These are phyloP conservation scores for Mobula birostris DNA, from an alignment of 2,113 vertebrate species.

Conservation along the genomic window DNA sequence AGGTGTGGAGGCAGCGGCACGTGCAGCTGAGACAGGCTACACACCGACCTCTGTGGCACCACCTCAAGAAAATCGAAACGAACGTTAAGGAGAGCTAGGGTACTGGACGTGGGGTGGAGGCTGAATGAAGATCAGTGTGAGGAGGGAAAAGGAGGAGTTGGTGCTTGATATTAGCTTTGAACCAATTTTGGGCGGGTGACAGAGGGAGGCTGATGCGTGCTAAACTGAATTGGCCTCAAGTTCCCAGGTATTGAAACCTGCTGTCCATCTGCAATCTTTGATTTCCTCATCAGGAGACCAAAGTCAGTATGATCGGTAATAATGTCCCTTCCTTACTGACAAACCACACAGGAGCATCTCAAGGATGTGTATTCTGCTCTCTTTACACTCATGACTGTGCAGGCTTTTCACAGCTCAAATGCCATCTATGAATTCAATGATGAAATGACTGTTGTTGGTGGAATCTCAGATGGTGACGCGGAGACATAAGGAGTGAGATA, in stretches of 20 bases:
- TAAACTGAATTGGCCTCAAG: background rate
- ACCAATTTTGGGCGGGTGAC: background rate
- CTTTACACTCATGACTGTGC: too few relatives aligned
- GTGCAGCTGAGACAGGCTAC: background rate
- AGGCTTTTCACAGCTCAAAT: too few relatives aligned
- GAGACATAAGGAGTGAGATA: too few relatives aligned
- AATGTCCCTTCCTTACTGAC: too few relatives aligned
- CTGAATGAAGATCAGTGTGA: background rate
- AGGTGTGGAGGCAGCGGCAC: background rate
- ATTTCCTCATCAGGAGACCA: too few relatives aligned
- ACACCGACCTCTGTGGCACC: background rate
- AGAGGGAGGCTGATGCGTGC: background rate
- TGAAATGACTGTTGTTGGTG: too few relatives aligned
- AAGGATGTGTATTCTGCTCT: too few relatives aligned
- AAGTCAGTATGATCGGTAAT: too few relatives aligned
- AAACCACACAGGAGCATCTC: too few relatives aligned
- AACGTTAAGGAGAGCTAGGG: background rate
- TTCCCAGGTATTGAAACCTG: background rate
- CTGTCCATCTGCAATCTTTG: background rate
- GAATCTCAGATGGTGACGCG: too few relatives aligned
- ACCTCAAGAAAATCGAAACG: background rate
- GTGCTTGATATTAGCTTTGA: background rate
- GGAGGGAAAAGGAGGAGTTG: background rate
- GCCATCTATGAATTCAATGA: too few relatives aligned
- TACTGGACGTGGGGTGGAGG: background rate